phyloP scores from a whole-genome alignment of 2,113 vertebrate species.

The Phalacrocorax carbo region DNA sequence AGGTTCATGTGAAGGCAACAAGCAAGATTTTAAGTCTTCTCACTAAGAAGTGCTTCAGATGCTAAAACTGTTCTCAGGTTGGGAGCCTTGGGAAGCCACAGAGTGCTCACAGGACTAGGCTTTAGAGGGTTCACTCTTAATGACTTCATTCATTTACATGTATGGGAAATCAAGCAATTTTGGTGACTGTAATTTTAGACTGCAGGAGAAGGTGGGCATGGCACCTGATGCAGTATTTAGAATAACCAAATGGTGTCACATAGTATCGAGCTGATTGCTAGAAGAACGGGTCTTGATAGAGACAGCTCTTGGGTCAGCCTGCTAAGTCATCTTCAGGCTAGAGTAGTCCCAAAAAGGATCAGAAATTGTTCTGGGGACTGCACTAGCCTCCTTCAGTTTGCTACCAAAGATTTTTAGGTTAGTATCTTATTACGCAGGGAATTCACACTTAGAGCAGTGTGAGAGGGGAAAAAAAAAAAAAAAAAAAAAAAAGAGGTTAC shows the following conservation, averaged over 20 bases:
- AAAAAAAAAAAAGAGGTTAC: background rate
- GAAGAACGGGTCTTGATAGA: background rate
- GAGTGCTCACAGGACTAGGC: background rate
- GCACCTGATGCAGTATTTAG: background rate
- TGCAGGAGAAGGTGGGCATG: background rate
- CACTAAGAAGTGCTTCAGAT: background rate
- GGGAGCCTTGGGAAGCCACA: background rate
- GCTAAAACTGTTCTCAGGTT: background rate
- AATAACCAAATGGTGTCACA: background rate
- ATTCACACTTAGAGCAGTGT: background rate
- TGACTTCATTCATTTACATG: background rate
- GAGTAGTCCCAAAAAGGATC: background rate
- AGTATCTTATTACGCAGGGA: background rate
- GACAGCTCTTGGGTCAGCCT: background rate
- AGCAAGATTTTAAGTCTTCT: background rate
- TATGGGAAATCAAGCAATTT: background rate
- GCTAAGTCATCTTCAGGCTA: background rate
- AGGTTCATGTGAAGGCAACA: background rate
- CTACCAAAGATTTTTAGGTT: background rate
- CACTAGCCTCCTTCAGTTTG: background rate
- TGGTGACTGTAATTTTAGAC: background rate
- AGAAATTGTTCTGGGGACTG: background rate
- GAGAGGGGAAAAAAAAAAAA: background rate
- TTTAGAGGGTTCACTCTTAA: background rate
- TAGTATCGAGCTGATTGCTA: background rate